A percentile compares a stretch with the other conserved stretches of the same genome.
Evolutionary conservation across 2,888 invertebrate species (phyloP).

Genomic region (Agriotes lineatus): DNA sequence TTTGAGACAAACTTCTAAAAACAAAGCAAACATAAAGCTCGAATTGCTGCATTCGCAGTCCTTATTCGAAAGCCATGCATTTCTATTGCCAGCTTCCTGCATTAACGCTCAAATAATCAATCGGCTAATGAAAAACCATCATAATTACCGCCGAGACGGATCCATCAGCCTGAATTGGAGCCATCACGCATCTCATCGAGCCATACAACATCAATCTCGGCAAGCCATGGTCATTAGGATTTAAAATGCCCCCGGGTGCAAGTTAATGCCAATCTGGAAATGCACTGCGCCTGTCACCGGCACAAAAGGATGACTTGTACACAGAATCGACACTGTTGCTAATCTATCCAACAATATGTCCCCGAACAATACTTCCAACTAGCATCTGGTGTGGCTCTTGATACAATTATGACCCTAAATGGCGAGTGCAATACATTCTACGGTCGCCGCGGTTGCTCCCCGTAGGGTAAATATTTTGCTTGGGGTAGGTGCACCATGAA

Average conservation of each 20-base stretch:
- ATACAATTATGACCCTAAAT: conserved; percentile 25
- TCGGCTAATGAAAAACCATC: neutral
- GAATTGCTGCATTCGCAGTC: conserved; percentile 1
- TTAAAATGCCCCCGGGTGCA: conserved; percentile 39
- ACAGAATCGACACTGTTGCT: conserved; percentile 44
- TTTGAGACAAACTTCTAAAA: neutral
- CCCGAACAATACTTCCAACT: conserved; percentile 31
- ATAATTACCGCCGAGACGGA: neutral
- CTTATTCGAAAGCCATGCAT: conserved; percentile 18
- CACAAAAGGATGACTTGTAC: conserved; percentile 43
- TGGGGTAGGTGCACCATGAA: conserved; percentile 37
- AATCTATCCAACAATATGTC: conserved; percentile 42
- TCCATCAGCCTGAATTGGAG: conserved; percentile 22
- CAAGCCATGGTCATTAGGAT: conserved; percentile 27
- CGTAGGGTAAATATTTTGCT: conserved; percentile 38
- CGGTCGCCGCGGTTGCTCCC: conserved; percentile 9
- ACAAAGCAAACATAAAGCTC: conserved; percentile 3
- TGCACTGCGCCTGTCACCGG: conserved; percentile 34
- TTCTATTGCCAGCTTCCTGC: conserved; percentile 16
- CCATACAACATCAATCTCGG: conserved; percentile 33
- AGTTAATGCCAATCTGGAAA: conserved; percentile 39
- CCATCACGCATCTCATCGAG: conserved; percentile 24
- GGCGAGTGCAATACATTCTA: conserved; percentile 17
- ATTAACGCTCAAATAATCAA: conserved; percentile 17
- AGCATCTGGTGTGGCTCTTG: conserved; percentile 30